phyloP scores from a whole-genome alignment of 2,888 invertebrate genomes.

The Plagiodera versicolora region DNA sequence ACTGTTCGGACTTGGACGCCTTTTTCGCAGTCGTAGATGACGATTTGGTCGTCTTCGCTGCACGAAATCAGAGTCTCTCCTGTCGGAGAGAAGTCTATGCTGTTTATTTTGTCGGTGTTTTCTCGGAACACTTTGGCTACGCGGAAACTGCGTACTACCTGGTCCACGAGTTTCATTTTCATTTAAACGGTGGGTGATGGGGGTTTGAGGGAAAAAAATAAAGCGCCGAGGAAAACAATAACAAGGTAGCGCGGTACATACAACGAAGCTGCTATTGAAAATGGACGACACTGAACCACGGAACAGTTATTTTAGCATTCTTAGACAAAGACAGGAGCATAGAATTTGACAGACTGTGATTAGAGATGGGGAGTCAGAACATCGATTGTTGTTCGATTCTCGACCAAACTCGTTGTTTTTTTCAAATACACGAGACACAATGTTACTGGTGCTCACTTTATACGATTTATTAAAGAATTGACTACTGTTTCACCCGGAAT shows the following conservation, averaged over 20 bases:
- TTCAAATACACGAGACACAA: too few species aligned
- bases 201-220: neutral
- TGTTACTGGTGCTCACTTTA: too few species aligned
- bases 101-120: constrained; percentile 97
- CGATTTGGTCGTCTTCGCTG: constrained; percentile 99
- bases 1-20: constrained; percentile 95
- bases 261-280: neutral
- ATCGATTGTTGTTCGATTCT: too few species aligned
- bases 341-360: too few species aligned
- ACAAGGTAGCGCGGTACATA: neutral
- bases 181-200: constrained; percentile 38
- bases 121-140: constrained; percentile 98
- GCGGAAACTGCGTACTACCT: constrained; percentile 93
- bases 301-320: too few species aligned
- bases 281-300: neutral
- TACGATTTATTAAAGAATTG: too few species aligned
- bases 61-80: constrained; percentile 97
- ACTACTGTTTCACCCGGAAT: too few species aligned
- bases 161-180: constrained; percentile 91
- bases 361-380: too few species aligned
- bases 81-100: constrained; percentile 94
- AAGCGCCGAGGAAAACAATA: neutral
- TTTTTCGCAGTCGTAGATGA: constrained; percentile 98
- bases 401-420: too few species aligned
- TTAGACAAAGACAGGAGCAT: too few species aligned